phyloP scores from a whole-genome alignment of 2,888 invertebrate genomes.

The Drosophila peninsularis region DNA sequence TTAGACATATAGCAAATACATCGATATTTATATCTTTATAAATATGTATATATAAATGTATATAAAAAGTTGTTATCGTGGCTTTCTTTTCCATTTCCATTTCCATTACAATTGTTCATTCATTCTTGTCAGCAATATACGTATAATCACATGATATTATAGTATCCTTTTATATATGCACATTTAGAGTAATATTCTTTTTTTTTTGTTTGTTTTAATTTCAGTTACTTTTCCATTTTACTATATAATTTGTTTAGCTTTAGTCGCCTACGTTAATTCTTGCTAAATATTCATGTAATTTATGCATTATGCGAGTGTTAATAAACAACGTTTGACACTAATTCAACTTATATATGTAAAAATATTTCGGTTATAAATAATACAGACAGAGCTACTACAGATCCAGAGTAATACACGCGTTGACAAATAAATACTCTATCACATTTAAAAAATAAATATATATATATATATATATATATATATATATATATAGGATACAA shows the following conservation, averaged over 20 bases:
- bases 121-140: constrained; percentile 47
- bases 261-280: constrained; percentile 63
- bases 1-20: constrained; percentile 16
- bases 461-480: no score
- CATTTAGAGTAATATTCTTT: constrained; percentile 53
- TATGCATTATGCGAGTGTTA: constrained; percentile 59
- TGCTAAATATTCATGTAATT: constrained; percentile 58
- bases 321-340: constrained; percentile 61
- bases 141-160: constrained; percentile 71
- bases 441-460: constrained; percentile 24
- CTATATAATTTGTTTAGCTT: constrained; percentile 46
- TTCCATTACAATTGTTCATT: constrained; percentile 22
- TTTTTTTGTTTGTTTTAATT: constrained; percentile 2
- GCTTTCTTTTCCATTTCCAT: constrained; percentile 31
- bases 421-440: constrained; percentile 49
- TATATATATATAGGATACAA: constrained; percentile 6
- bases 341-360: constrained; percentile 66
- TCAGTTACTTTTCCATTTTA: constrained; percentile 36
- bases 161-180: constrained; percentile 64
- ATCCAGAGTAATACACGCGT: constrained; percentile 55
- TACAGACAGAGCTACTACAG: constrained; percentile 59
- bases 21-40: constrained; percentile 14
- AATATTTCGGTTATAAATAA: constrained; percentile 64
- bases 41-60: constrained; percentile 40
- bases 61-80: constrained; percentile 63